phyloP scores from a whole-genome alignment of 2,888 invertebrate genomes.

The Eupithecia subfuscata region DNA sequence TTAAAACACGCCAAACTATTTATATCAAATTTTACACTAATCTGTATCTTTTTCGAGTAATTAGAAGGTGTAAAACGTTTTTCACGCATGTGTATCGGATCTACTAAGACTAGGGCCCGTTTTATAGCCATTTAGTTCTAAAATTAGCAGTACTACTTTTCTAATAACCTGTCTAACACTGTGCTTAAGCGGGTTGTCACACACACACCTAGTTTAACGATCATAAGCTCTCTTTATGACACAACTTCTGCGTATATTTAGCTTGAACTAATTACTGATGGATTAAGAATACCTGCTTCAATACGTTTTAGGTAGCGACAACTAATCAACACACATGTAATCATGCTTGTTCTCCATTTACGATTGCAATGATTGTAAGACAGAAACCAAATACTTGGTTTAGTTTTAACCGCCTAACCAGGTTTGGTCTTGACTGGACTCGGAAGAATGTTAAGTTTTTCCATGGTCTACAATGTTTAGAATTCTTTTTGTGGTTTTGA shows the following conservation, averaged over 20 bases:
- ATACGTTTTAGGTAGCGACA: constrained; percentile 13
- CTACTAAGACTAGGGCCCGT: background rate
- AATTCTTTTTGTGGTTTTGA: background rate
- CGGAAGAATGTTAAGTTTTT: background rate
- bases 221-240: constrained; percentile 13
- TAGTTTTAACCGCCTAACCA: constrained; percentile 1
- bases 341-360: constrained; percentile 17
- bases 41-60: too few relatives aligned
- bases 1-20: too few relatives aligned
- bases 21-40: too few relatives aligned
- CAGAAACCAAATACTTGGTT: constrained; percentile 14
- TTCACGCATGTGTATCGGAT: background rate
- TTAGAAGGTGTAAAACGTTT: background rate
- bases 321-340: constrained; percentile 6
- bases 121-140: background rate
- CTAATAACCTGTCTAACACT: background rate
- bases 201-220: constrained; percentile 25
- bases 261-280: constrained; percentile 30
- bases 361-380: constrained; percentile 9
- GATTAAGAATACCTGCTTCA: constrained; percentile 28
- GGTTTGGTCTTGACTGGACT: constrained; percentile 1
- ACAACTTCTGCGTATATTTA: constrained; percentile 15
- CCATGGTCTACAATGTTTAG: constrained; percentile 1
- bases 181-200: background rate
- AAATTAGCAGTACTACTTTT: background rate